These are phyloP conservation scores for Macropus fuliginosus DNA, from an alignment of 2,797 vertebrate genomes.

Conservation along the genomic window DNA sequence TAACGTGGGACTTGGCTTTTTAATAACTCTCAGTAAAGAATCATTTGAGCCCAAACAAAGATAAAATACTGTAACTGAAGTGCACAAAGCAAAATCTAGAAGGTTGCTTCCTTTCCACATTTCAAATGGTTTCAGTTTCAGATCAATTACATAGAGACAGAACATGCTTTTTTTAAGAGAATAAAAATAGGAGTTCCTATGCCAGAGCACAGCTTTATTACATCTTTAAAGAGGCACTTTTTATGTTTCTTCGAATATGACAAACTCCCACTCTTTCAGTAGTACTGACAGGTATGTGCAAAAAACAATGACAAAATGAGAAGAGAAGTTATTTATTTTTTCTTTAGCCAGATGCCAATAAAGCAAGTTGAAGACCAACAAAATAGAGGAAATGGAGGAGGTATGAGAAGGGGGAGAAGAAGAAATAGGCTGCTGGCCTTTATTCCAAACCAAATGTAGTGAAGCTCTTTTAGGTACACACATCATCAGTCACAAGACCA, in stretches of 20 bases:
- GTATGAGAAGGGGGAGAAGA: neutral
- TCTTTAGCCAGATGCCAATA: constrained; percentile 61
- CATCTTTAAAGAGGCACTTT: constrained; percentile 74
- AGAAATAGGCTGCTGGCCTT: constrained; percentile 48
- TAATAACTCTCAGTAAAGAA: constrained; percentile 47
- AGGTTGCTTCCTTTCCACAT: constrained; percentile 46
- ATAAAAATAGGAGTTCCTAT: constrained; percentile 62
- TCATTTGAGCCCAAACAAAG: constrained; percentile 49
- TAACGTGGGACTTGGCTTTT: constrained; percentile 58
- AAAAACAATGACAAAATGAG: constrained; percentile 55
- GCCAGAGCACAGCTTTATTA: constrained; percentile 69
- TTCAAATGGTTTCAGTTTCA: constrained; percentile 61
- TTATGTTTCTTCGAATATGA: constrained; percentile 55
- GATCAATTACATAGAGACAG: constrained; percentile 67
- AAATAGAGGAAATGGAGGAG: neutral
- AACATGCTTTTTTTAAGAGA: constrained; percentile 56
- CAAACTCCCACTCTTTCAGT: constrained; percentile 62
- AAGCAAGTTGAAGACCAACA: constrained; percentile 46
- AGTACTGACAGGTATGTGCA: constrained; percentile 72
- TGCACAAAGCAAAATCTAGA: constrained; percentile 67
- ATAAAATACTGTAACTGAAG: constrained; percentile 62
- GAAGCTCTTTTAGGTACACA: constrained; percentile 42
- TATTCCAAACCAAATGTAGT: constrained; percentile 55
- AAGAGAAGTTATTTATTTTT: constrained; percentile 72
- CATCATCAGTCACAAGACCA: constrained; percentile 54